These are phyloP conservation scores for Pseudotriccus pelzelni DNA, from an alignment of 2,797 vertebrate genomes.

Conservation along the genomic window DNA sequence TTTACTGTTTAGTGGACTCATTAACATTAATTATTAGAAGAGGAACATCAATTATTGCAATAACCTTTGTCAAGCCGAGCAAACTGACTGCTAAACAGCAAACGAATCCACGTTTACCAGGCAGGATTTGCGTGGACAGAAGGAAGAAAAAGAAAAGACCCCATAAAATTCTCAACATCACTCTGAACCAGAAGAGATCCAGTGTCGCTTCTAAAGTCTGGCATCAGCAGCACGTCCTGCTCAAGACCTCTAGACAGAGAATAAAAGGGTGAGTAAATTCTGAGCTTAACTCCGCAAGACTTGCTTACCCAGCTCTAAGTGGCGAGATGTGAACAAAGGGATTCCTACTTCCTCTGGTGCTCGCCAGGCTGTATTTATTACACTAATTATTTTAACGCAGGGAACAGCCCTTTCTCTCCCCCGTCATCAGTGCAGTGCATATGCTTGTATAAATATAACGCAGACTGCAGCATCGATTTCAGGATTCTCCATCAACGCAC, in stretches of 20 bases:
- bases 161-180: neutral
- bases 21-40: slow-evolving; percentile 63
- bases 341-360: neutral
- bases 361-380: slow-evolving; percentile 18
- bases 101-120: neutral
- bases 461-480: neutral
- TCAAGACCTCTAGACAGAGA: neutral
- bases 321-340: slow-evolving; percentile 16
- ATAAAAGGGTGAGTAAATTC: neutral
- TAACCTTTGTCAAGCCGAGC: slow-evolving; percentile 38
- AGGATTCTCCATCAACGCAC: neutral
- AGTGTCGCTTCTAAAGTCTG: neutral
- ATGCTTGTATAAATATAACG: neutral
- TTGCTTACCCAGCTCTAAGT: neutral
- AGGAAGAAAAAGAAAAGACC: neutral
- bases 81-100: slow-evolving; percentile 43
- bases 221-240: neutral
- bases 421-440: neutral
- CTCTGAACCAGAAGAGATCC: neutral
- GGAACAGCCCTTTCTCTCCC: slow-evolving; percentile 21
- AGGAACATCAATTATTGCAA: slow-evolving; percentile 44
- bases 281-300: neutral
- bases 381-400: slow-evolving; percentile 25
- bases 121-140: neutral
- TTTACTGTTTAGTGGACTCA: slow-evolving; percentile 54